Conservation (phyloP, 1,140 invertebrate species). For the Octopus bimaculoides region DNA sequence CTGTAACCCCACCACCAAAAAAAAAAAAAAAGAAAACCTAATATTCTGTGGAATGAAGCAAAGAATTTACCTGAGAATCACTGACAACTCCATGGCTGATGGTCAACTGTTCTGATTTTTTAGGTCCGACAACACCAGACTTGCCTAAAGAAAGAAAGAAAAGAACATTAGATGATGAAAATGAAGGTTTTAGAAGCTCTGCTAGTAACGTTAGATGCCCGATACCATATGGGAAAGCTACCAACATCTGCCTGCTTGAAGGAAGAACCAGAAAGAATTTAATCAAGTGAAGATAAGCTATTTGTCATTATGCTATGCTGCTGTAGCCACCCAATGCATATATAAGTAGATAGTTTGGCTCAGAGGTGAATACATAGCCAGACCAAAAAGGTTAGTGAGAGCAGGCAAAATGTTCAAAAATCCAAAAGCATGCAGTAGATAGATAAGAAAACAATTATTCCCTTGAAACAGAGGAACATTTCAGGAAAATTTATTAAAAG, state of each 20-base stretch:
- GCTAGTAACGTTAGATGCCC: slow-evolving; percentile 8
- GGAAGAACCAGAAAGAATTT: not conserved
- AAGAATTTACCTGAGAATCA: slow-evolving; percentile 1
- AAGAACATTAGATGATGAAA: not conserved
- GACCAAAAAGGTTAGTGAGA: no score
- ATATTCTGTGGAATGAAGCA: not conserved
- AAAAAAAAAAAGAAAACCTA: no score
- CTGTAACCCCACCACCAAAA: no score
- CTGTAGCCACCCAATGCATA: not conserved
- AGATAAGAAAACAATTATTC: no score
- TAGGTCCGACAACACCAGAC: not conserved
- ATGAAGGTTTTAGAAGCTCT: not conserved
- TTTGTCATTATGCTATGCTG: not conserved
- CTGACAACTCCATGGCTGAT: not conserved
- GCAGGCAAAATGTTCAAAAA: no score
- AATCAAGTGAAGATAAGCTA: slow-evolving; percentile 5
- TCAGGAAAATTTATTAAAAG: no score
- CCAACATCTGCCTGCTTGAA: slow-evolving; percentile 8
- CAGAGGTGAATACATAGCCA: no score
- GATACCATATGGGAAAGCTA: slow-evolving; percentile 5
- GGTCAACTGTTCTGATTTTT: not conserved
- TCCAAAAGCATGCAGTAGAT: no score
- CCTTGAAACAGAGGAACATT: no score
- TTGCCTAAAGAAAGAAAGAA: not conserved
- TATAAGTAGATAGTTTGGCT: no score